Percentiles rank a stretch among this genome's conserved stretches.
Conservation (phyloP, 2,888 invertebrate genomes). For the Mesoligia furuncula region DNA sequence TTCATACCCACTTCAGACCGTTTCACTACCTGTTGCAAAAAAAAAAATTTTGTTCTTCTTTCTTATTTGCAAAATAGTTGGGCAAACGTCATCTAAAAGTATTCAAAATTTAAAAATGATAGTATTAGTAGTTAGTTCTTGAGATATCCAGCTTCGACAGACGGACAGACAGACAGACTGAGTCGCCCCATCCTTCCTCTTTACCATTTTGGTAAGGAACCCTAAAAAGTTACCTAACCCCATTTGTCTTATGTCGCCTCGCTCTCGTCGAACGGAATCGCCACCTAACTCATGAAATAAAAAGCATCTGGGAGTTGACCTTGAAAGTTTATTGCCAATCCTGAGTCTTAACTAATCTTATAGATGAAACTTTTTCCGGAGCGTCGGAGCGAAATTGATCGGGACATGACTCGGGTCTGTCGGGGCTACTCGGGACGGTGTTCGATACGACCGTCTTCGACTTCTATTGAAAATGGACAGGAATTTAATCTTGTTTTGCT, state of each 20-base stretch:
- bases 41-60: no score
- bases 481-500: constrained; percentile 6
- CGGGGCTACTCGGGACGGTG: background rate
- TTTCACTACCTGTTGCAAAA: no score
- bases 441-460: background rate
- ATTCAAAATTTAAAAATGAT: no score
- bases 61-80: no score
- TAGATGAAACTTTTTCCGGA: constrained; percentile 43
- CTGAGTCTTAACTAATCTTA: constrained; percentile 36
- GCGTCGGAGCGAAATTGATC: constrained; percentile 46
- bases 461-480: constrained; percentile 3
- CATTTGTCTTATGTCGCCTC: background rate
- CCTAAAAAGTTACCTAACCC: background rate
- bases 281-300: constrained; percentile 28
- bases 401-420: constrained; percentile 4
- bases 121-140: no score
- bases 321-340: constrained; percentile 50
- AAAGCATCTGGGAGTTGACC: constrained; percentile 22
- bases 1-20: no score
- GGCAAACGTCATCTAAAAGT: no score
- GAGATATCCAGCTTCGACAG: no score
- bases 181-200: no score
- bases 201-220: no score
- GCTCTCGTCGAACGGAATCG: background rate
- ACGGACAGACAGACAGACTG: no score